Percentiles rank a stretch among this genome's conserved stretches.
Evolutionary conservation across 2,797 vertebrate species (phyloP).

Genomic region (Gorsachius magnificus): DNA sequence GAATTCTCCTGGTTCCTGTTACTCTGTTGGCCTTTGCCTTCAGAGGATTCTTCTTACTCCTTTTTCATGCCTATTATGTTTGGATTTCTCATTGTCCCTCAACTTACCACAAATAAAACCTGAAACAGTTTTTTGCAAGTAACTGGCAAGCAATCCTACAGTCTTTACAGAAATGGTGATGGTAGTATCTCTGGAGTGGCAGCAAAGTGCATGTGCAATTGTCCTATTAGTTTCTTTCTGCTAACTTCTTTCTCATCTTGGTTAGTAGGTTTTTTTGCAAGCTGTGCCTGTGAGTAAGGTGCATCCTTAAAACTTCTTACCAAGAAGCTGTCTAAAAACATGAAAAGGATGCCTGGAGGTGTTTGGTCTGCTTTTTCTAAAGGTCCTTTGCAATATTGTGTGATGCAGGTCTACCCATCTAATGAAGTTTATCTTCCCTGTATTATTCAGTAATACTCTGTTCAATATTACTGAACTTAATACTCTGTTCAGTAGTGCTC

Average conservation of each 20-base stretch:
- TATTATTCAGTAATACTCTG: no score
- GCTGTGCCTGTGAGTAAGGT: neutral
- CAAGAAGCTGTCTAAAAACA: neutral
- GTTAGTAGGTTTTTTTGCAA: neutral
- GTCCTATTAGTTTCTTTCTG: neutral
- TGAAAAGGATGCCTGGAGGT: neutral
- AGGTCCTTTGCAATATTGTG: neutral
- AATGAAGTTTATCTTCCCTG: neutral
- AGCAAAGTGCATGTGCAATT: neutral
- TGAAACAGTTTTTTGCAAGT: neutral
- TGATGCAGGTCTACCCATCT: neutral
- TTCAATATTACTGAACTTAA: no score
- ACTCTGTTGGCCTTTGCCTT: neutral
- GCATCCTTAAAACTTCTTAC: neutral
- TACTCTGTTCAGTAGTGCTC: no score
- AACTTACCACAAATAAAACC: neutral
- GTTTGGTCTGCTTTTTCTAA: neutral
- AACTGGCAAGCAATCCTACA: neutral
- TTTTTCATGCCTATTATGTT: neutral
- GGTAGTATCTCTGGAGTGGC: neutral
- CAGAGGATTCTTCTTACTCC: neutral
- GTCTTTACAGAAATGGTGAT: neutral
- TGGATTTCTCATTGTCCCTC: neutral
- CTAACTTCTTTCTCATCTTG: fast-evolving
- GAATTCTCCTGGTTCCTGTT: neutral